Base-by-base conservation (phyloP, 2,888 invertebrate species). In the Cephonodes hylas region DNA sequence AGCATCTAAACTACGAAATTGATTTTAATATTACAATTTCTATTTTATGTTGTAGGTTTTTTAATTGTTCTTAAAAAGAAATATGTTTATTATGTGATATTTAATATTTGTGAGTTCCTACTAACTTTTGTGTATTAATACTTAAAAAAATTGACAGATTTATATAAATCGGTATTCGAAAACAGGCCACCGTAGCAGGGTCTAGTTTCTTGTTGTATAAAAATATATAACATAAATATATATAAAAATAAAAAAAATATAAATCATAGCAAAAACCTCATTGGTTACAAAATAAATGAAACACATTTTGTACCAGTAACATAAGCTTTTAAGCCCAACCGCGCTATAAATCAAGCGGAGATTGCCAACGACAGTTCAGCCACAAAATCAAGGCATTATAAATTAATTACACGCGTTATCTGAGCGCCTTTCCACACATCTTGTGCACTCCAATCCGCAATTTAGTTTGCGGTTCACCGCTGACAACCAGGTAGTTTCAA, bases 361-460 rank as follows among this genome's bases (percentile, higher is more conserved):
- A 53, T 31, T 53, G 53, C 18, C 1, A 53, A 31, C 18, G 53
- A 60, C 60, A 53, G 18, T 18, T 42, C 25, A 13, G 42, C 53
- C 53, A 53, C 18, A 38, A 53, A 60, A 60, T 60, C 42, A 27
- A 53, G 42, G 25, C 18, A 25, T 42, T 42, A 53, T 60, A 53
- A 53, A 60, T 60, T 60, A 53, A 53, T 42, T 60, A 60, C 27
- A 58, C 8, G 27, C 15, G 45, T 34, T 46, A 58, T 46, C 61
- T 44, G 15, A 7, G 34, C 44, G 31, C 23, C 42, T 31, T 56
- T 67, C 76, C 79, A 73, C 82, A 77, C 79, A 82, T 86, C 88
- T 77, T 77, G 79, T 75, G 76, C 87, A 86, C 74, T 77, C 80
- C 69, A 82, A 83, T 74, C 85, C 86, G 70, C 85, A 86, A 83